A percentile compares a stretch with the other conserved stretches of the same genome.
These are phyloP conservation scores for Leptinotarsa texana DNA, from an alignment of 1,140 invertebrate genomes.

Conservation along the genomic window DNA sequence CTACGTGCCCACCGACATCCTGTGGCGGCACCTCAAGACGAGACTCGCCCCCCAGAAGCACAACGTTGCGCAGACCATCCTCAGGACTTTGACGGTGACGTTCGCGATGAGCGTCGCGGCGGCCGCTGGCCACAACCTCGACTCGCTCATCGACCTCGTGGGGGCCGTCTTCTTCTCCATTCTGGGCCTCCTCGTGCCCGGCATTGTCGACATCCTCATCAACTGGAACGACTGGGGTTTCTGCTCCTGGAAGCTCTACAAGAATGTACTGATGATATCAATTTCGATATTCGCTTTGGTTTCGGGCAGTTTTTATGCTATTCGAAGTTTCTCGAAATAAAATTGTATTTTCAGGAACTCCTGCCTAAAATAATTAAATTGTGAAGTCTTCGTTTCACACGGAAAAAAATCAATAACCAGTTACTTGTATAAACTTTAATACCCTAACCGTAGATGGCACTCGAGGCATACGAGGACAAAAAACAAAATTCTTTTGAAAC, in stretches of 20 bases:
- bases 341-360: neutral
- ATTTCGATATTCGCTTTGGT: conserved; percentile 68
- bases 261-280: conserved; percentile 66
- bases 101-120: conserved; percentile 67
- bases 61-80: conserved; percentile 67
- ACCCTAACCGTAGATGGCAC: too few species aligned
- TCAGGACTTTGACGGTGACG: conserved; percentile 63
- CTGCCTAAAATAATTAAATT: too few species aligned
- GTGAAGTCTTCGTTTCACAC: too few species aligned
- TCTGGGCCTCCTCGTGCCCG: conserved; percentile 82
- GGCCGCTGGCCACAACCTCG: conserved; percentile 73
- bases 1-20: conserved; percentile 82
- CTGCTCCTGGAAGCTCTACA: conserved; percentile 65
- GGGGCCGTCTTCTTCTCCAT: conserved; percentile 86
- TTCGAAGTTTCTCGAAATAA: neutral
- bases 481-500: too few species aligned
- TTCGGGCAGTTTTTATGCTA: conserved; percentile 63
- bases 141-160: conserved; percentile 84
- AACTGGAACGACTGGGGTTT: conserved; percentile 66
- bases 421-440: too few species aligned
- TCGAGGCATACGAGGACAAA: too few species aligned
- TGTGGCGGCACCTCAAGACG: conserved; percentile 62
- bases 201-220: conserved; percentile 78
- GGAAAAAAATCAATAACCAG: too few species aligned
- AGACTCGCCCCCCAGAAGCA: conserved; percentile 60